phyloP scores from a whole-genome alignment of 2,113 vertebrate species.

The Pluvianellus socialis region DNA sequence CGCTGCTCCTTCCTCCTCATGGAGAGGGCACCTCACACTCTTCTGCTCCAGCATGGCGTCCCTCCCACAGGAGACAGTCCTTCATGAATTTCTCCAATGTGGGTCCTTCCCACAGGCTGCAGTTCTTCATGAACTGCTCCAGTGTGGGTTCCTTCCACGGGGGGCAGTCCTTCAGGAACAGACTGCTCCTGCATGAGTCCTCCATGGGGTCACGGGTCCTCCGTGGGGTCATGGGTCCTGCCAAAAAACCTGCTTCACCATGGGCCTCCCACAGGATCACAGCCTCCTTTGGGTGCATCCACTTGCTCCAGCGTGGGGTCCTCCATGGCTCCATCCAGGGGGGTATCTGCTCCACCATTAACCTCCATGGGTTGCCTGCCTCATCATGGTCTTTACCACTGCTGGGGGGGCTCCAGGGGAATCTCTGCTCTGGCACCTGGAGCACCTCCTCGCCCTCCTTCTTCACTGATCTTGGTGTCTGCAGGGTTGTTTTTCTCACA shows the following conservation, averaged over 20 bases:
- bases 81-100: not conserved
- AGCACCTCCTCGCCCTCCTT: no score
- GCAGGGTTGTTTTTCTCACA: not conserved
- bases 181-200: not conserved
- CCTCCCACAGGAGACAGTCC: not conserved
- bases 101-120: not conserved
- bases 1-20: not conserved
- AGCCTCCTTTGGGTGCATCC: no score
- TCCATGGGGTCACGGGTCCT: rapidly evolving
- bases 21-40: not conserved
- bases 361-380: not conserved
- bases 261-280: rapidly evolving
- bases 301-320: not conserved
- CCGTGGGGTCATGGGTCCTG: rapidly evolving
- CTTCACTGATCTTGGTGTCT: not conserved
- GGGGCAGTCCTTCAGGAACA: not conserved
- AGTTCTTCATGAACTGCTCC: not conserved
- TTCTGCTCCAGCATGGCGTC: not conserved
- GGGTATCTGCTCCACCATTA: not conserved
- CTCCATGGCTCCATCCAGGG: not conserved
- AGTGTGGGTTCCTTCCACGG: not conserved
- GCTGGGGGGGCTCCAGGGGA: not conserved
- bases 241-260: not conserved
- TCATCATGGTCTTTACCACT: not conserved
- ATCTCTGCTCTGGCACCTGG: rapidly evolving